Evolutionary conservation across 2,888 invertebrate genomes (phyloP).

Genomic region (Azorinus chamasolen): DNA sequence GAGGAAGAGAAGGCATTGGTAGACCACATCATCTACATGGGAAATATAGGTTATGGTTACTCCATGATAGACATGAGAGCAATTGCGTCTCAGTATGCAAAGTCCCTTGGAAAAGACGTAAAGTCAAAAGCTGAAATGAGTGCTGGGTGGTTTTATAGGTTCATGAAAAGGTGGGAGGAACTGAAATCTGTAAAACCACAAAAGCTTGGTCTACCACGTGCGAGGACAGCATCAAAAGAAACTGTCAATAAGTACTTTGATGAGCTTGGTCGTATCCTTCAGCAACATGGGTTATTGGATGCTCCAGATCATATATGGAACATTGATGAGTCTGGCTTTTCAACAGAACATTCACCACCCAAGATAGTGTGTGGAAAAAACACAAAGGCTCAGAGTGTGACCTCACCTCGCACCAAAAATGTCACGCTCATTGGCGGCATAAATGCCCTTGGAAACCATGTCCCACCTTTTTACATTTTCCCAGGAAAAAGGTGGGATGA

Average conservation of each 20-base stretch:
- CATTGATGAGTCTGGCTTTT: slow-evolving; percentile 53
- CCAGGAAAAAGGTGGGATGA: slow-evolving; percentile 52
- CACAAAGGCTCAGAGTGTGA: slow-evolving; percentile 27
- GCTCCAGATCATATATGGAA: slow-evolving; percentile 41
- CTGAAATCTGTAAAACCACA: slow-evolving; percentile 43
- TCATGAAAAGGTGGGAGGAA: slow-evolving; percentile 44
- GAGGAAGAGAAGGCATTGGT: slow-evolving; percentile 17
- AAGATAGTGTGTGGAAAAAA: slow-evolving; percentile 41
- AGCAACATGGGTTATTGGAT: slow-evolving; percentile 16
- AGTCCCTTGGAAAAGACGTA: slow-evolving; percentile 18
- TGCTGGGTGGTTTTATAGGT: slow-evolving; percentile 48
- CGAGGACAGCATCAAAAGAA: slow-evolving; percentile 42
- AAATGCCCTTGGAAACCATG: slow-evolving; percentile 45
- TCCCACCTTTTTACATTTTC: slow-evolving; percentile 58
- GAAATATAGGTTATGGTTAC: slow-evolving; percentile 45
- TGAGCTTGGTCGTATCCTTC: slow-evolving; percentile 22
- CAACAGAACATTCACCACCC: slow-evolving; percentile 46
- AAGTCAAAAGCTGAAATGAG: slow-evolving; percentile 28
- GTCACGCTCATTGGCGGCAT: slow-evolving; percentile 40
- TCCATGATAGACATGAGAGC: slow-evolving; percentile 6
- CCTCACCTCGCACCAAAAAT: slow-evolving; percentile 33
- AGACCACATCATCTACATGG: slow-evolving; percentile 31
- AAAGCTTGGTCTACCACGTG: slow-evolving; percentile 28
- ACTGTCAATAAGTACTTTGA: slow-evolving; percentile 34
- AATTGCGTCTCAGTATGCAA: slow-evolving; percentile 38